Base-by-base conservation (phyloP, 1,140 invertebrate genomes). In the Tachypleus tridentatus region DNA sequence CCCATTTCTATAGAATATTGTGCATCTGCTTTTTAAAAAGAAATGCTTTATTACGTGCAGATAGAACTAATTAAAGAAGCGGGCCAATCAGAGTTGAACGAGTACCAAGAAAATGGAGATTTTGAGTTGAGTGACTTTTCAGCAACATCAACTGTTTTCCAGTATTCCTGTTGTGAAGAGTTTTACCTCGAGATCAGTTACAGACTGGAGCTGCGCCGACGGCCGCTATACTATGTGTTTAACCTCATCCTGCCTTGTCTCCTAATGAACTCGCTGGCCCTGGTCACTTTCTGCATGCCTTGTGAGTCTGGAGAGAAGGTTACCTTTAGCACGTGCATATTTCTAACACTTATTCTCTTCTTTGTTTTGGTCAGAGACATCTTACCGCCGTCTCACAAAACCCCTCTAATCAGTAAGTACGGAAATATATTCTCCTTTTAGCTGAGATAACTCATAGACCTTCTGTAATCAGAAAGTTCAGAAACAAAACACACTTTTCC, bases 301-400 rank as follows among this genome's bases (percentile, higher is more conserved):
- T 81, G 82, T 0, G 82, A 83, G 68, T 79, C 77, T 9, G 82
- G 82, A 4, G 82, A 83, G 71, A 83, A 83, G 71, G 80, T 83
- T 52, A 78, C 81, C 4, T 77, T 83, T 5, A 81, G 82, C 56
- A 74, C 83, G 61, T 82, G 81, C 8, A 79, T 83, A 11, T 74
- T 83, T 4, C 72, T 83, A 5, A 79, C 82, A 3, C 80, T 83
- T 67, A 80, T 79, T 58, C 81, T 83, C 51, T 82, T 84, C 71
- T 80, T 83, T 78, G 71, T 83, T 62, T 76, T 79, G 50, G 80
- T 83, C 51, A 80, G 80, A n/a, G 82, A 83, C 71, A 82, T 79
- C 65, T 76, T 83, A 70, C 82, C 82, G 6, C 79, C 81, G 67
- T 83, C 81, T 5, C 82, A 81, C 9, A 80, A 82, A 67, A 80